Conservation (phyloP, 2,888 invertebrate genomes). For the Coronaproctus castanopsis region DNA sequence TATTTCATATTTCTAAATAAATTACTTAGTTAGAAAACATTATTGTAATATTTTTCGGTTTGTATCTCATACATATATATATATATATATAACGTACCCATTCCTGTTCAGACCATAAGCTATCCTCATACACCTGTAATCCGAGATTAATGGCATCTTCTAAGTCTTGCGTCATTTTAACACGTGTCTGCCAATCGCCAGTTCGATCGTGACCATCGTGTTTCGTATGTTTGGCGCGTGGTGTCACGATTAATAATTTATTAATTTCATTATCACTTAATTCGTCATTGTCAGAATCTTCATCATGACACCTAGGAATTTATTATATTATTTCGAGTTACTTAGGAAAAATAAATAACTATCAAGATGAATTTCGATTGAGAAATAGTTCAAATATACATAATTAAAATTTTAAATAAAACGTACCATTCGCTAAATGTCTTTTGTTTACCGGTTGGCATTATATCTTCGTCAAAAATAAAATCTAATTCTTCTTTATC, state of each 20-base stretch:
- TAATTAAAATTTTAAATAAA: background rate
- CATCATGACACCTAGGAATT: constrained; percentile 43
- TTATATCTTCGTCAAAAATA: constrained; percentile 87
- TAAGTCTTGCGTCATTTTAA: constrained; percentile 85
- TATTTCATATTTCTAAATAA: too few relatives aligned
- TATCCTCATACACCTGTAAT: constrained; percentile 87
- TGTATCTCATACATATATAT: too few relatives aligned
- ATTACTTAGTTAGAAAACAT: too few relatives aligned
- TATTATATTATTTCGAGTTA: too few relatives aligned
- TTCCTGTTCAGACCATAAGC: constrained; percentile 55
- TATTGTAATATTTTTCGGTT: too few relatives aligned
- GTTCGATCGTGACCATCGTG: constrained; percentile 81
- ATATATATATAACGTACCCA: too few relatives aligned
- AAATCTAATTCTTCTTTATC: constrained; percentile 76
- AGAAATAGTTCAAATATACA: background rate
- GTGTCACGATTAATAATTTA: constrained; percentile 79
- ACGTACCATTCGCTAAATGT: constrained; percentile 55
- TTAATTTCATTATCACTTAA: constrained; percentile 82
- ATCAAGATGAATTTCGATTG: background rate
- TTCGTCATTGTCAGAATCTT: constrained; percentile 59
- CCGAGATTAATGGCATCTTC: constrained; percentile 93
- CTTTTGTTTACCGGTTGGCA: constrained; percentile 60
- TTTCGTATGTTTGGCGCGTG: constrained; percentile 38
- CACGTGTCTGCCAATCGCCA: constrained; percentile 70
- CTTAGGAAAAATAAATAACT: too few relatives aligned